Base-by-base conservation (phyloP, 2,113 vertebrate genomes). In the Alosa alosa region DNA sequence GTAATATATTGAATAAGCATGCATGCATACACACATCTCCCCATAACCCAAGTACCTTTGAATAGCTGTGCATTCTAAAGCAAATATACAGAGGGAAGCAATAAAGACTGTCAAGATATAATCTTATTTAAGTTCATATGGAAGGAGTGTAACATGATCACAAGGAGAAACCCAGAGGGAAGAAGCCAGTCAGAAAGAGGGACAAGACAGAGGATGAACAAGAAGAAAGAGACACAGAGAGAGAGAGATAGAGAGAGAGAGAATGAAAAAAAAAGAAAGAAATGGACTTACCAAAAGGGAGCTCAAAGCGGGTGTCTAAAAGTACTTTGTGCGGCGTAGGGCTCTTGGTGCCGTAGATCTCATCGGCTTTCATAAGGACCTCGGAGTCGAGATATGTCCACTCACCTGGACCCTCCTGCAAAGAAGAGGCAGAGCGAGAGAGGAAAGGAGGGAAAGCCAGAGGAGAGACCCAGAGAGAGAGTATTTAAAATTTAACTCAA, bases 281-380 rank as follows among this genome's bases (percentile, higher is more conserved):
- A 22, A 13, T 11, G 11, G 11, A 94, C 96, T 92, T 86, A 99
- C 98, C 98, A 52, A 98, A 99, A 75, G 98, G 98, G 83, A 99
- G 91, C 88, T 99, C 98, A 72, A 99, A 99, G 91, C 98, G 96
- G 5, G 96, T 94, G 89, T 99, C 98, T 94, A 99, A 95, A 91
- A 99, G 93, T 92, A 99, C 97, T 91, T 96, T 96, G 91, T 99
- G 98, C 41, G 95, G 95, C 41, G 98, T 99, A 0, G 98, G 98
- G 89, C 96, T 98, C 92, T 91, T 96, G 86, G 98, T 99, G 47
- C 98, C 98, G 83, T 96, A 99, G 88, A 99, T 96, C 92, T 99
- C 96, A 87, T 99, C 97, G 39, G 95, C 96, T 90, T 96, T 97
- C 97, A 99, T 99, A 85, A 99, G 90, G 55, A 98, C 97, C 90